phyloP scores from a whole-genome alignment of 2,113 vertebrate genomes.

The Myotis davidii region DNA sequence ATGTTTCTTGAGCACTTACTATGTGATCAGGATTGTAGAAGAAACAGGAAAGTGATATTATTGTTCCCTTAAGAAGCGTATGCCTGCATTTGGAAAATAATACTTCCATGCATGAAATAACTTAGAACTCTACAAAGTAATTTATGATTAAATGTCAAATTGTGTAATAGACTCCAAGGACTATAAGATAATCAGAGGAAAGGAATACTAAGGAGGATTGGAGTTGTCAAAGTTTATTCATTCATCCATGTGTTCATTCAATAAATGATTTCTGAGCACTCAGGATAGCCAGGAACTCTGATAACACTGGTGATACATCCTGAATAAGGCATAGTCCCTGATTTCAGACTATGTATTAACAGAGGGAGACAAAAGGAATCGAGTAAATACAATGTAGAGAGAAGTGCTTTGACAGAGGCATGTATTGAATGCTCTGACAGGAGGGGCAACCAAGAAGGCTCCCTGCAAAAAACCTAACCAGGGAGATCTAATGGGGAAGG shows the following conservation, averaged over 20 bases:
- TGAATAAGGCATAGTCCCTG: background rate
- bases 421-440: background rate
- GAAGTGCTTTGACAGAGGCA: background rate
- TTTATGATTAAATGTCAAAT: conserved; percentile 27
- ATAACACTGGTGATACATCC: background rate
- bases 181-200: background rate
- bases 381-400: background rate
- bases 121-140: background rate
- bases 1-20: background rate
- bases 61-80: background rate
- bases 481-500: background rate
- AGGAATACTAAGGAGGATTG: background rate
- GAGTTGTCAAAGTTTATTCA: background rate
- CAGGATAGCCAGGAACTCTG: background rate
- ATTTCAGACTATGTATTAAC: background rate
- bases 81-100: conserved; percentile 3
- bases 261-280: background rate
- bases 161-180: background rate
- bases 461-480: background rate
- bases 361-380: background rate
- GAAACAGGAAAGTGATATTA: background rate
- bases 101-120: background rate
- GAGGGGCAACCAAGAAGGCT: background rate
- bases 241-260: background rate
- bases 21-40: background rate